These are phyloP conservation scores for Botia kubotai DNA, from an alignment of 2,797 vertebrate genomes.

Conservation along the genomic window DNA sequence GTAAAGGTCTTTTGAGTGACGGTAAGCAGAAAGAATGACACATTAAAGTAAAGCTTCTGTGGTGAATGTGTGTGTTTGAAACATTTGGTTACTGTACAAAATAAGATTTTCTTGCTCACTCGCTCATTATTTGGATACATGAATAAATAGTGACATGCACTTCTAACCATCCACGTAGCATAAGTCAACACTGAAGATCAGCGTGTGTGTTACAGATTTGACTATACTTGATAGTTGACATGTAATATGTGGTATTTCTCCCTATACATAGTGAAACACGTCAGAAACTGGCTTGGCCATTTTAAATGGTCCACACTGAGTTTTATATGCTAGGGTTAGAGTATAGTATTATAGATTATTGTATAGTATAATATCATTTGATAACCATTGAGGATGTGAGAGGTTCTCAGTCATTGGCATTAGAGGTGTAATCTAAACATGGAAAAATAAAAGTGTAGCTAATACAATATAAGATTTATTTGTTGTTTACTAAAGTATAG, in stretches of 20 bases:
- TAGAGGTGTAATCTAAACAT: too few species aligned
- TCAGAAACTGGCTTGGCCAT: neutral
- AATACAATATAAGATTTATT: too few species aligned
- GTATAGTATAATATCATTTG: too few species aligned
- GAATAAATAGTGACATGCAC: neutral
- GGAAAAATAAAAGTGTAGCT: too few species aligned
- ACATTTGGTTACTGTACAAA: neutral
- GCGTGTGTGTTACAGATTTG: neutral
- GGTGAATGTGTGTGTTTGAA: neutral
- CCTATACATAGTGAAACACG: neutral
- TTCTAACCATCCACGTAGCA: neutral
- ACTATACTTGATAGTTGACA: neutral
- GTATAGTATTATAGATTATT: too few species aligned
- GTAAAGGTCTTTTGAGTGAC: neutral
- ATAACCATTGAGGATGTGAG: too few species aligned
- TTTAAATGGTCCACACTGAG: too few species aligned
- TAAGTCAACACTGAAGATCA: neutral
- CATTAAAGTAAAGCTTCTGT: neutral
- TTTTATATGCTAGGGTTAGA: too few species aligned
- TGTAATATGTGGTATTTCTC: neutral
- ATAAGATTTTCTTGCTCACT: neutral
- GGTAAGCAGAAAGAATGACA: neutral
- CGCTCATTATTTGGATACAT: neutral
- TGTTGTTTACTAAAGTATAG: too few species aligned
- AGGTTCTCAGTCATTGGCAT: too few species aligned